Base-by-base conservation (phyloP, 2,113 vertebrate species). In the Muscicapa adusta region DNA sequence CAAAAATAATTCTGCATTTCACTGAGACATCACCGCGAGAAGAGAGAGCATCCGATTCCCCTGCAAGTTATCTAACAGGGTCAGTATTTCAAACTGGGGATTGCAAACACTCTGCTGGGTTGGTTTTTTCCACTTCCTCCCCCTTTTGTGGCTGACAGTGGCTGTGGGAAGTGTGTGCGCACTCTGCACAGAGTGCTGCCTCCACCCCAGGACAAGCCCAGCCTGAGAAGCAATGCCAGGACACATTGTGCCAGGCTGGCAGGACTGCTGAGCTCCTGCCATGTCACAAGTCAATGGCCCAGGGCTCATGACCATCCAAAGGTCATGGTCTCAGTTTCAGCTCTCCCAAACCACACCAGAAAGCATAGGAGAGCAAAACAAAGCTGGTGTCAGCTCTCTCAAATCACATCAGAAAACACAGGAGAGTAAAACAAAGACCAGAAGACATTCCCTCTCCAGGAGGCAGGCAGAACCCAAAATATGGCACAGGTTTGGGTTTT, bases 221-320 rank as follows among this genome's bases (percentile, higher is more conserved):
- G 36, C 16, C 17, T 12, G 38, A 62, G 66, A 18, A 47, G 66
- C 75, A 62, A 29, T 18, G 36, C 48, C 42, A 67, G 38, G 23
- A 70, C 8, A 1, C 16, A 5, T 9, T 4, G 6, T 15, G 38
- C 63, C 43, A 58, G 33, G 43, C 29, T 5, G 2, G n/a, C 31
- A 34, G 65, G 10, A 33, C 45, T 77, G 77, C 33, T 19, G 73
- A 85, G 56, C 51, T 82, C 56, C 78, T 13, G 17, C 57, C 51
- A 9, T 0, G 1, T 23, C n/a, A 11, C 6, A 1, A 2, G 33
- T 2, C 1, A 90, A 54, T 3, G 28, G 10, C 15, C 29, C 3
- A 1, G 45, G 16, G 12, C 18, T 61, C 2, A 0, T 1, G 10
- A 90, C 0, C 7, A 86, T 16, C 40, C 72, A 42, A n/a, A 42